A percentile compares a stretch with the other conserved stretches of the same genome.
Evolutionary conservation across 2,888 invertebrate species (phyloP).

Genomic region (Cecidostiba fungosa): DNA sequence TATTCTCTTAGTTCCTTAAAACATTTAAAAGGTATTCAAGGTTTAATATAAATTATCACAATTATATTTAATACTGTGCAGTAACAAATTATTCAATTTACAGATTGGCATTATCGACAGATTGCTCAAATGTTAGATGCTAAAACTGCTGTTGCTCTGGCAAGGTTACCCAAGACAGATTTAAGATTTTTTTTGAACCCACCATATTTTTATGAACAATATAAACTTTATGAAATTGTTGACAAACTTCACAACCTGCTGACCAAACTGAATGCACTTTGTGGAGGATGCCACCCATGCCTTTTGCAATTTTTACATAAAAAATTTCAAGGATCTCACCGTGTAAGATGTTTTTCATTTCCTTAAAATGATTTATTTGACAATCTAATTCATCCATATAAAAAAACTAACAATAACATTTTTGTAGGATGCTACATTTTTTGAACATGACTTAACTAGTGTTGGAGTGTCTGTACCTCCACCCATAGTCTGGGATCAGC

Average conservation of each 20-base stretch:
- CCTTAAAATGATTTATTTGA: not conserved
- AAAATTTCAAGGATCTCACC: conserved; percentile 72
- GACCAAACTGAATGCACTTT: conserved; percentile 71
- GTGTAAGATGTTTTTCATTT: conserved; percentile 69
- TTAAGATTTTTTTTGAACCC: conserved; percentile 88
- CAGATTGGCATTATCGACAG: conserved; percentile 85
- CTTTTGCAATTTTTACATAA: conserved; percentile 75
- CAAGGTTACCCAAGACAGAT: conserved; percentile 87
- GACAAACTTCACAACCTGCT: conserved; percentile 73
- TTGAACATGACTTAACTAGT: conserved; percentile 77
- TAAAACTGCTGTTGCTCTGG: conserved; percentile 89
- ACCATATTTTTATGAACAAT: conserved; percentile 80
- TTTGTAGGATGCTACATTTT: conserved; percentile 74
- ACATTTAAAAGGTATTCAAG: conserved; percentile 82
- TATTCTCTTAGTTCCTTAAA: conserved; percentile 85
- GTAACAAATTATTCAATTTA: conserved; percentile 42
- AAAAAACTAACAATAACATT: conserved; percentile 43
- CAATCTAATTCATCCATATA: not conserved
- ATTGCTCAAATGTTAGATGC: conserved; percentile 91
- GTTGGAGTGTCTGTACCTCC: conserved; percentile 72
- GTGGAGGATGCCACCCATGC: conserved; percentile 74
- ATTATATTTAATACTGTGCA: conserved; percentile 28
- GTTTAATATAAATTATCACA: conserved; percentile 25
- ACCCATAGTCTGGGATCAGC: conserved; percentile 73
- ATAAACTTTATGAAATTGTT: conserved; percentile 79